These are phyloP conservation scores for Calidris pugnax DNA, from an alignment of 2,113 vertebrate species.

Conservation along the genomic window DNA sequence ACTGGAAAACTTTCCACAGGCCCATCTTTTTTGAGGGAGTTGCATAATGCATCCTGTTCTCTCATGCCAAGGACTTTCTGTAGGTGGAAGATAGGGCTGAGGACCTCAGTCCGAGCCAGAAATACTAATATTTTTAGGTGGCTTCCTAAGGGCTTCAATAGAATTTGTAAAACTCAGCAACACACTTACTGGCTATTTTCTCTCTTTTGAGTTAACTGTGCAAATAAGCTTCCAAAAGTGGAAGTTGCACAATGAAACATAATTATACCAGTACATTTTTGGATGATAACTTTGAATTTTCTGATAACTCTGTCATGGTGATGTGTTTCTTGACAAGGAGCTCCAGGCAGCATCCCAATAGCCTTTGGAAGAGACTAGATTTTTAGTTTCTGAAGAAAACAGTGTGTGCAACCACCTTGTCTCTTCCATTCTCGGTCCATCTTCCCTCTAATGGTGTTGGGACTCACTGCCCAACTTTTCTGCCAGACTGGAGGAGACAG, in stretches of 20 bases:
- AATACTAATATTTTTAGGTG: neutral
- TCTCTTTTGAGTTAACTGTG: neutral
- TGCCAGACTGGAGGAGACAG: neutral
- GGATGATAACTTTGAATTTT: neutral
- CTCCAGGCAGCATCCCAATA: neutral
- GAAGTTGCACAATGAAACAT: neutral
- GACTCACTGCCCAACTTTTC: neutral
- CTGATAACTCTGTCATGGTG: neutral
- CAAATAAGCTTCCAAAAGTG: neutral
- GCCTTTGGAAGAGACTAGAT: neutral
- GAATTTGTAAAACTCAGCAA: neutral
- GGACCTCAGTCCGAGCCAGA: neutral
- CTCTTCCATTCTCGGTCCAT: neutral
- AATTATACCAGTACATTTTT: neutral
- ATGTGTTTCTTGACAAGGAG: neutral
- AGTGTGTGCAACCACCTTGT: neutral
- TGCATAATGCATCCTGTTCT: neutral
- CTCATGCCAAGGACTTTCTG: neutral
- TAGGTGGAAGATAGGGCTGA: neutral
- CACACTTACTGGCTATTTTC: neutral
- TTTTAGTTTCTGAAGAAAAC: neutral
- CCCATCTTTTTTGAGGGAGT: neutral
- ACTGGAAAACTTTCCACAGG: neutral
- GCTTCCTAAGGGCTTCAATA: neutral
- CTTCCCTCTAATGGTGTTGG: neutral